Evolutionary conservation across 2,797 vertebrate genomes (phyloP).

Genomic region (Apogon hyalosoma): DNA sequence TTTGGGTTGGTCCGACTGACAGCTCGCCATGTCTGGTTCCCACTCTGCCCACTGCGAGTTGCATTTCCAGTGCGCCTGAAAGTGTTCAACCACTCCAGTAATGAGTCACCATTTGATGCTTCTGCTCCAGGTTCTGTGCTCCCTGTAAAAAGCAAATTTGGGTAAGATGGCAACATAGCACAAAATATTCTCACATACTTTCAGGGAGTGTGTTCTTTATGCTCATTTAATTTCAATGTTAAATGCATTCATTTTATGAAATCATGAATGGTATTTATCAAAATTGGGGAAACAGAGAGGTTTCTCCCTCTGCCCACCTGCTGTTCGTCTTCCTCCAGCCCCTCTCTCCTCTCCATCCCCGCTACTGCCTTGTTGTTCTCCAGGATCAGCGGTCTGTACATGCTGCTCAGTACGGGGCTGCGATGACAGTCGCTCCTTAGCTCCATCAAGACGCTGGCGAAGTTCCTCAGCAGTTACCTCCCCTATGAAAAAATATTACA

Average conservation of each 20-base stretch:
- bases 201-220: too few species aligned
- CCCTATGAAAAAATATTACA: conserved; percentile 78
- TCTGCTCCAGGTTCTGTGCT: conserved; percentile 85
- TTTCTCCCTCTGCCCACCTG: conserved; percentile 47
- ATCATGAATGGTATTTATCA: conserved; percentile 5
- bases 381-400: conserved; percentile 79
- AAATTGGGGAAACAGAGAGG: conserved; percentile 5
- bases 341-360: conserved; percentile 71
- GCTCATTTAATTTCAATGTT: too few species aligned
- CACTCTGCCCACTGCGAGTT: conserved; percentile 93
- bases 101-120: conserved; percentile 89
- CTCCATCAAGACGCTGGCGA: conserved; percentile 90
- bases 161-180: conserved; percentile 10
- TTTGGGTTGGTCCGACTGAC: conserved; percentile 95
- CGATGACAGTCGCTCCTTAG: conserved; percentile 89
- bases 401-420: conserved; percentile 82
- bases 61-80: conserved; percentile 94
- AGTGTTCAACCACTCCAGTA: conserved; percentile 94
- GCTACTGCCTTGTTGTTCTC: conserved; percentile 79
- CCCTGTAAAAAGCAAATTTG: conserved; percentile 77
- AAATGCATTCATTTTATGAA: neutral
- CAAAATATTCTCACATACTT: neutral
- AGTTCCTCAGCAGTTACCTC: conserved; percentile 96
- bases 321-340: conserved; percentile 61
- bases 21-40: conserved; percentile 96